These are phyloP conservation scores for Catagonus wagneri DNA, from an alignment of 2,113 vertebrate genomes.

Conservation along the genomic window DNA sequence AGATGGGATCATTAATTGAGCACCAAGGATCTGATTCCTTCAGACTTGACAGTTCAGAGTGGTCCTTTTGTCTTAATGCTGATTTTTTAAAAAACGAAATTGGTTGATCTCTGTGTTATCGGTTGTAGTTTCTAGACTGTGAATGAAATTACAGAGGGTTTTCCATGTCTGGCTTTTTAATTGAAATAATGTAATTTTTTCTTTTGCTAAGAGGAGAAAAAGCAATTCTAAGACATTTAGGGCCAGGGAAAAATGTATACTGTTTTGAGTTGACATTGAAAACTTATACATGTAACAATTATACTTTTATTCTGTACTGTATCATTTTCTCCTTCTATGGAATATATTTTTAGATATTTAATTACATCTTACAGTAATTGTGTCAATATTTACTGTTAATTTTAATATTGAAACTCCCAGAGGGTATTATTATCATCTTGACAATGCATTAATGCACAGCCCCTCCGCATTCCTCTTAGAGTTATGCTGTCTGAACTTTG, in stretches of 20 bases:
- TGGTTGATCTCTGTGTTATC: conserved; percentile 24
- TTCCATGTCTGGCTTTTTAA: conserved; percentile 55
- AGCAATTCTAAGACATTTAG: conserved; percentile 18
- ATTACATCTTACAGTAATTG: conserved; percentile 16
- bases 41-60: not conserved
- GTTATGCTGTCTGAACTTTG: not conserved
- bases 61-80: not conserved
- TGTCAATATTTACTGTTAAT: conserved; percentile 34
- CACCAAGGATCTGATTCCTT: not conserved
- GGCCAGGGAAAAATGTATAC: conserved; percentile 16
- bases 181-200: conserved; percentile 49
- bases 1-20: not conserved
- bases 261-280: conserved; percentile 30
- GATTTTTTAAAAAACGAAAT: not conserved
- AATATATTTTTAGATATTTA: conserved; percentile 54
- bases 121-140: not conserved
- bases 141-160: conserved; percentile 20
- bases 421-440: conserved; percentile 11
- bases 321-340: conserved; percentile 60
- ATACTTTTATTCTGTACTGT: not conserved
- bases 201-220: conserved; percentile 36
- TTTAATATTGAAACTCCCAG: conserved; percentile 53
- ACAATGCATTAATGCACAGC: not conserved
- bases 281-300: conserved; percentile 6
- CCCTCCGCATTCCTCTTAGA: not conserved